Base-by-base conservation (phyloP, 2,888 invertebrate genomes). In the Orthosia incerta region DNA sequence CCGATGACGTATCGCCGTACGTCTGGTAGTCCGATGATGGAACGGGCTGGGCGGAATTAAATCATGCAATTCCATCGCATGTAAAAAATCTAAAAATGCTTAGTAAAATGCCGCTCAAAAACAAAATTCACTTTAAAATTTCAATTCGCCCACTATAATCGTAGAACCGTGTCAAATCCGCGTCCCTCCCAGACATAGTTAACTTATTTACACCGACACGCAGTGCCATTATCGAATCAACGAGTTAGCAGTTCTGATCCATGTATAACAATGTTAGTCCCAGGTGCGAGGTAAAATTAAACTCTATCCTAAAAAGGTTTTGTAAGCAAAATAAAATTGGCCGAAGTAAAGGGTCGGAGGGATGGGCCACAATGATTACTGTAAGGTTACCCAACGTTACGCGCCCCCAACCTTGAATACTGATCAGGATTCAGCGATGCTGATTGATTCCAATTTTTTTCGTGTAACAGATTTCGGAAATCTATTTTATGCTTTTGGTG, bases 241-340 rank as follows among this genome's bases (percentile, higher is more conserved):
- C 75, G 63, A 76, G 85, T 82, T 74, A 83, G 80, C 79, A 83
- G 73, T 85, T 85, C 82, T 84, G 85, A 82, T 85, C 80, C 85
- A 76, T 74, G 77, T 73, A 66, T 83, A 82, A 87, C 84, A 80
- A 81, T 75, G 84, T 83, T 79, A 80, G 83, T 79, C 82, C 72
- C 88, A 90, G 87, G 88, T 89, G 87, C 74, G 74, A 79, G 65
- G 77, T 81, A 73, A 84, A 86, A 90, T 88, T 88, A 88, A 87
- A 88, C 79, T 79, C 72, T 80, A 55, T 78, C 74, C 83, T 67
- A 62, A 80, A 86, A 89, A 87, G 85, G 85, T 79, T 86, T 74
- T 66, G 87, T 84, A 84, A 84, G 86, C 86, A 80, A 79, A 86
- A 87, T 82, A 85, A 89, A 87, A 88, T 87, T 83, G 83, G 71